Conservation (phyloP, 2,797 vertebrate species). For the Cirrhinus mrigala region DNA sequence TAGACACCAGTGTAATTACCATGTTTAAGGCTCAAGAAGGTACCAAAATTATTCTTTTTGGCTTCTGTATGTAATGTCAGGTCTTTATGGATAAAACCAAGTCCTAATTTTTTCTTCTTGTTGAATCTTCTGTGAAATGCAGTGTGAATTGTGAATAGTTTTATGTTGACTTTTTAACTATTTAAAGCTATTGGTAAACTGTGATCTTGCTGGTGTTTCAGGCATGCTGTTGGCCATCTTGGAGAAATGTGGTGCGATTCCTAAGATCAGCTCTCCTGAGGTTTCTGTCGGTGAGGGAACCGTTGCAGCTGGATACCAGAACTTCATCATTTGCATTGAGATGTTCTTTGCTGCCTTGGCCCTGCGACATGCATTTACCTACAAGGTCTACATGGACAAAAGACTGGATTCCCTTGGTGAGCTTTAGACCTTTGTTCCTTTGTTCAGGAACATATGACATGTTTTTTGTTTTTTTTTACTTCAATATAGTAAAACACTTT, state of each 20-base stretch:
- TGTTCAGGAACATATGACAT: background rate
- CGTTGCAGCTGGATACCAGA: constrained; percentile 95
- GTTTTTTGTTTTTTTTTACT: background rate
- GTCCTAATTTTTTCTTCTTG: background rate
- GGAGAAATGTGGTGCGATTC: constrained; percentile 96
- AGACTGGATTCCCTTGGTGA: constrained; percentile 91
- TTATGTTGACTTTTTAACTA: background rate
- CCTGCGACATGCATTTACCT: constrained; percentile 93
- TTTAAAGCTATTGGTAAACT: background rate
- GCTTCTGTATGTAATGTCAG: background rate
- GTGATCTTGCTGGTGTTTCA: constrained; percentile 60
- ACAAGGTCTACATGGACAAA: constrained; percentile 92
- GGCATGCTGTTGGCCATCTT: constrained; percentile 96
- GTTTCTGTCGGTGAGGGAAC: constrained; percentile 94
- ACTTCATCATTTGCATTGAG: constrained; percentile 97
- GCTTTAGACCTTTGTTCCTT: constrained; percentile 32
- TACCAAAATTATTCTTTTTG: background rate
- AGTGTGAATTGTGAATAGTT: background rate
- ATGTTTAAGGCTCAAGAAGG: no score
- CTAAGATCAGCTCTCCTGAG: constrained; percentile 87
- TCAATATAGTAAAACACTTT: background rate
- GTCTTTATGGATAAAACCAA: background rate
- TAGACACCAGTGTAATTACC: no score
- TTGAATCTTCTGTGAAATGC: background rate
- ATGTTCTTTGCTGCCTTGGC: constrained; percentile 97